These are phyloP conservation scores for Vimba vimba DNA, from an alignment of 2,113 vertebrate species.

Conservation along the genomic window DNA sequence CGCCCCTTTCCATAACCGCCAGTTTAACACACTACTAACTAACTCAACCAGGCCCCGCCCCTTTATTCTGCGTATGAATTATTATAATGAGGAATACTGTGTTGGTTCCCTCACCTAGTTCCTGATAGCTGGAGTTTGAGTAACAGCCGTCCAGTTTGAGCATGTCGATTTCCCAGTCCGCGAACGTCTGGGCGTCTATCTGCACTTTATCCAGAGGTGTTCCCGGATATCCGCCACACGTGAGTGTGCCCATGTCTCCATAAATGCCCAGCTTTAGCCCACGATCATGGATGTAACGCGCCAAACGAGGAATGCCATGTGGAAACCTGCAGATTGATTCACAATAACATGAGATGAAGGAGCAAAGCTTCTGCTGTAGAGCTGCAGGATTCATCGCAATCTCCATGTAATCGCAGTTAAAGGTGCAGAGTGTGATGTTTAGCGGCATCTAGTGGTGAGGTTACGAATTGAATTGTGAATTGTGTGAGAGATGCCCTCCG, in stretches of 20 bases:
- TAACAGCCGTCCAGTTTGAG: conserved; percentile 93
- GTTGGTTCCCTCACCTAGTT: conserved; percentile 71
- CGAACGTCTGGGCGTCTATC: conserved; percentile 88
- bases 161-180: conserved; percentile 93
- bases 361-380: too few relatives aligned
- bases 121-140: conserved; percentile 77
- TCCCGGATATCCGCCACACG: conserved; percentile 88
- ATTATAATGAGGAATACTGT: too few relatives aligned
- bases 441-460: too few relatives aligned
- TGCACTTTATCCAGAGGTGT: conserved; percentile 81
- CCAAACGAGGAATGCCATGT: conserved; percentile 82
- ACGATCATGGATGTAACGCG: conserved; percentile 85
- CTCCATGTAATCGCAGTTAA: too few relatives aligned
- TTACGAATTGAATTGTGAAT: too few relatives aligned
- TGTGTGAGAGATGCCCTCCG: too few relatives aligned
- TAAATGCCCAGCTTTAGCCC: conserved; percentile 95
- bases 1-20: too few relatives aligned
- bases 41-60: too few relatives aligned
- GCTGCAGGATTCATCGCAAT: too few relatives aligned
- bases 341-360: not conserved
- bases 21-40: too few relatives aligned
- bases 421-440: too few relatives aligned
- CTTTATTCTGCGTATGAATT: too few relatives aligned
- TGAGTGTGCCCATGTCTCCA: conserved; percentile 84
- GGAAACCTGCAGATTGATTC: conserved; percentile 77